Conservation (phyloP, 2,797 vertebrate genomes). For the Anguilla obscura region DNA sequence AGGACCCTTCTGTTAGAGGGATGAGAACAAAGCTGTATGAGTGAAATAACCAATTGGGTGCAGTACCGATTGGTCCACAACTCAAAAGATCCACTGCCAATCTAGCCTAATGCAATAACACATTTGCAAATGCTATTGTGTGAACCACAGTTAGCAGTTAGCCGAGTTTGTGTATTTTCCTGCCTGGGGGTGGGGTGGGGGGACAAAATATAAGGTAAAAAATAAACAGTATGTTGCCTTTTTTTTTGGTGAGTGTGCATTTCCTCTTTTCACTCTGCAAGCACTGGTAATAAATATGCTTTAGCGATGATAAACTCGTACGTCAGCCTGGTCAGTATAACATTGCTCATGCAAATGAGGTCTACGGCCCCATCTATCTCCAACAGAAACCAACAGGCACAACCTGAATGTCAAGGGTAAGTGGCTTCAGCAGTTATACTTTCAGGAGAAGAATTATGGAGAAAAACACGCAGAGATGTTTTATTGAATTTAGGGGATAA, state of each 20-base stretch:
- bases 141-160: not conserved
- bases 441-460: not conserved
- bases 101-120: not conserved
- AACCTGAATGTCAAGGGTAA: slow-evolving; percentile 22
- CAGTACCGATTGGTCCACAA: not conserved
- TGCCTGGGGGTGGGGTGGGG: not conserved
- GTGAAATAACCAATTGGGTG: not conserved
- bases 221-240: no score
- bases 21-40: not conserved
- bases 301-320: slow-evolving; percentile 13
- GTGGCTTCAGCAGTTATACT: not conserved
- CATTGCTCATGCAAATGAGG: slow-evolving; percentile 22
- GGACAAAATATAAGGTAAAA: no score
- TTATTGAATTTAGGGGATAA: not conserved
- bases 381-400: not conserved
- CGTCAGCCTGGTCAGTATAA: slow-evolving; percentile 16
- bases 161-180: not conserved
- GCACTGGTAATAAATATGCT: slow-evolving; percentile 10
- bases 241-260: slow-evolving; percentile 9
- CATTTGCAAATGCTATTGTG: not conserved
- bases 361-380: not conserved
- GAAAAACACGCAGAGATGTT: not conserved
- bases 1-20: not conserved
- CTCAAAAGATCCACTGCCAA: not conserved
- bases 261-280: not conserved